phyloP scores from a whole-genome alignment of 2,888 invertebrate genomes.

The Ypsolopha sequella region DNA sequence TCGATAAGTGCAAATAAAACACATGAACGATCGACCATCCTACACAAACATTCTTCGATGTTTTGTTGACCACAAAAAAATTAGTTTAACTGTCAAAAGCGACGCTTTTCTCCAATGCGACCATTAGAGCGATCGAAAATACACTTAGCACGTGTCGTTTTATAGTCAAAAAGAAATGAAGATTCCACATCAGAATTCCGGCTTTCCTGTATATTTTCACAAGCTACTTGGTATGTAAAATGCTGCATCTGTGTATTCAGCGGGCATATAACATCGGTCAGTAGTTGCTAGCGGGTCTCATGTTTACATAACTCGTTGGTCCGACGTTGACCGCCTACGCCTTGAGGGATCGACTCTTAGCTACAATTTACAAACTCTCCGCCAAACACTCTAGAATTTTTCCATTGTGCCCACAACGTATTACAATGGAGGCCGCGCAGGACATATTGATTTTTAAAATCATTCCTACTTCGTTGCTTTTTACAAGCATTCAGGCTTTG shows the following conservation, averaged over 20 bases:
- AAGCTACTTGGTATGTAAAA: constrained; percentile 40
- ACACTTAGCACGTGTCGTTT: too few species aligned
- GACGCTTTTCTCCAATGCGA: too few species aligned
- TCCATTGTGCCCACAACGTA: background rate
- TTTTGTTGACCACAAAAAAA: too few species aligned
- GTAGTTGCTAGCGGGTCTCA: constrained; percentile 34
- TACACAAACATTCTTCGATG: constrained; percentile 19
- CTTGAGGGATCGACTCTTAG: constrained; percentile 7
- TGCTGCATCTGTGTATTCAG: constrained; percentile 26
- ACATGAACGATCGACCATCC: constrained; percentile 24
- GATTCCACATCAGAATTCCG: too few species aligned
- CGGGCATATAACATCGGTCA: constrained; percentile 29
- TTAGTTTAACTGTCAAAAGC: too few species aligned
- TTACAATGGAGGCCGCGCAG: background rate
- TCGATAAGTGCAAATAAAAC: constrained; percentile 42
- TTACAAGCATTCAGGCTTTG: background rate
- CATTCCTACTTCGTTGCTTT: background rate
- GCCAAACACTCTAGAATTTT: background rate
- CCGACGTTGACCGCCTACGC: constrained; percentile 35
- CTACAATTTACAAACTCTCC: background rate
- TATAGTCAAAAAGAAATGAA: too few species aligned
- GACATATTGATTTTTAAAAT: constrained; percentile 1
- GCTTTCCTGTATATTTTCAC: constrained; percentile 23
- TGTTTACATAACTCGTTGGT: constrained; percentile 65
- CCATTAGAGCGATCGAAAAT: too few species aligned